These are phyloP conservation scores for Rhingia campestris DNA, from an alignment of 2,888 invertebrate genomes.

Conservation along the genomic window DNA sequence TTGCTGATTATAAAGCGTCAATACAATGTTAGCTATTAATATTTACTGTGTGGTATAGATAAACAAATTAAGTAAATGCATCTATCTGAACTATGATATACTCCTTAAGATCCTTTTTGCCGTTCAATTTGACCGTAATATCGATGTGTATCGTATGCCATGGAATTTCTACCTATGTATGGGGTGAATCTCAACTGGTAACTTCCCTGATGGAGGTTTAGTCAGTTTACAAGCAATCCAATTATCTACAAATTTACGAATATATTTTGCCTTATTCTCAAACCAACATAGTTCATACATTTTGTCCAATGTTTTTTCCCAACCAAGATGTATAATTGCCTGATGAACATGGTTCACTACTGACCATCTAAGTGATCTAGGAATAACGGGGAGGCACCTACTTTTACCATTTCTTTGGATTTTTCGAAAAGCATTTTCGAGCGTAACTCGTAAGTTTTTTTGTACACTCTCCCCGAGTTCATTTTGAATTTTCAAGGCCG, in stretches of 20 bases:
- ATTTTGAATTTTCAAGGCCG: slow-evolving; percentile 25
- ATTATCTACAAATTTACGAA: slow-evolving; percentile 31
- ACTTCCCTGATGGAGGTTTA: slow-evolving; percentile 24
- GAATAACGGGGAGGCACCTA: slow-evolving; percentile 17
- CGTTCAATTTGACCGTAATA: slow-evolving; percentile 26
- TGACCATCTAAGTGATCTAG: slow-evolving; percentile 30
- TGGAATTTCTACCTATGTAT: slow-evolving; percentile 34
- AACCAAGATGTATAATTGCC: slow-evolving; percentile 29
- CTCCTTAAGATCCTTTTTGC: slow-evolving; percentile 19
- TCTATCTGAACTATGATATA: slow-evolving; percentile 35
- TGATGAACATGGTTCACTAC: slow-evolving; percentile 31
- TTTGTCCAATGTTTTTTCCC: slow-evolving; percentile 18
- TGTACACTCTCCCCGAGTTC: slow-evolving; percentile 15
- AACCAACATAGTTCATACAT: slow-evolving; percentile 14
- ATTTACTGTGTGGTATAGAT: slow-evolving; percentile 17
- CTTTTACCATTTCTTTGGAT: slow-evolving; percentile 27
- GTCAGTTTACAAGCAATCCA: slow-evolving; percentile 16
- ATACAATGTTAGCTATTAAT: slow-evolving; percentile 13
- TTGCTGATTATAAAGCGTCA: too few species aligned
- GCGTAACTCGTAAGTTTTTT: slow-evolving; percentile 14
- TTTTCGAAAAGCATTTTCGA: slow-evolving; percentile 6
- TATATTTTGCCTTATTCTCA: slow-evolving; percentile 7
- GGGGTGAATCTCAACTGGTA: slow-evolving; percentile 21
- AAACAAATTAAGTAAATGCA: slow-evolving; percentile 29
- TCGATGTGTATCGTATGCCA: slow-evolving; percentile 42